phyloP scores from a whole-genome alignment of 2,888 invertebrate species.

The Disparrhopalites patrizii region DNA sequence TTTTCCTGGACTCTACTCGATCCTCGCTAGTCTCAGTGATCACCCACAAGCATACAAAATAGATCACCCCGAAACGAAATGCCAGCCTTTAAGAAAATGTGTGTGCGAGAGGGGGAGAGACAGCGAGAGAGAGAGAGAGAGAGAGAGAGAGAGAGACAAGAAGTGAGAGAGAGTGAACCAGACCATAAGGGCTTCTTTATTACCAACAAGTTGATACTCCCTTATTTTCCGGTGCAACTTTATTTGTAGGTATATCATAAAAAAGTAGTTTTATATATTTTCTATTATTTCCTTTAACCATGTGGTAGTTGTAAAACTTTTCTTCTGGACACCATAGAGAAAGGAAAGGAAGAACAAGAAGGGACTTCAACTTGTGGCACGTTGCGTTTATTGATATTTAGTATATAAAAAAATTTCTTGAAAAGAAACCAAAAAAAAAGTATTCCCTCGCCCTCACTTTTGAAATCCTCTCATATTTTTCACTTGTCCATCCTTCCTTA shows the following conservation, averaged over 20 bases:
- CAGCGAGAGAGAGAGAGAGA: slow-evolving; percentile 13
- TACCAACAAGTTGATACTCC: slow-evolving; percentile 16
- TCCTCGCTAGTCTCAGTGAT: slow-evolving; percentile 32
- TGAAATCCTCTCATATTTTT: slow-evolving; percentile 13
- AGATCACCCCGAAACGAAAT: slow-evolving; percentile 47
- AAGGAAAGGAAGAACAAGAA: background rate
- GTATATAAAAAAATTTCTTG: slow-evolving; percentile 12
- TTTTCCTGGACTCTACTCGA: slow-evolving; percentile 36
- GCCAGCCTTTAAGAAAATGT: slow-evolving; percentile 19
- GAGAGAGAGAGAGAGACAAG: background rate
- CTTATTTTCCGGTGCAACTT: slow-evolving; percentile 8
- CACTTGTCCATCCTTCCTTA: slow-evolving; percentile 2
- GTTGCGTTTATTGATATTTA: slow-evolving; percentile 26
- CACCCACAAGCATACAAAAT: slow-evolving; percentile 48
- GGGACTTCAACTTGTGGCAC: slow-evolving; percentile 1
- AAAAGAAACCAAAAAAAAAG: no score
- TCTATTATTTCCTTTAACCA: slow-evolving; percentile 22
- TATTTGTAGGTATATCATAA: slow-evolving; percentile 6
- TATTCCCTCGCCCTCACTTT: no score
- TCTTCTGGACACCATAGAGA: background rate
- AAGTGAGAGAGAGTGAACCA: slow-evolving; percentile 14
- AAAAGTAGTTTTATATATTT: slow-evolving; percentile 16
- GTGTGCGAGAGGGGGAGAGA: background rate
- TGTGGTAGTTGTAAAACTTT: slow-evolving; percentile 14
- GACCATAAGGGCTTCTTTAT: slow-evolving; percentile 22